These are phyloP conservation scores for Apus apus DNA, from an alignment of 2,113 vertebrate genomes.

Conservation along the genomic window DNA sequence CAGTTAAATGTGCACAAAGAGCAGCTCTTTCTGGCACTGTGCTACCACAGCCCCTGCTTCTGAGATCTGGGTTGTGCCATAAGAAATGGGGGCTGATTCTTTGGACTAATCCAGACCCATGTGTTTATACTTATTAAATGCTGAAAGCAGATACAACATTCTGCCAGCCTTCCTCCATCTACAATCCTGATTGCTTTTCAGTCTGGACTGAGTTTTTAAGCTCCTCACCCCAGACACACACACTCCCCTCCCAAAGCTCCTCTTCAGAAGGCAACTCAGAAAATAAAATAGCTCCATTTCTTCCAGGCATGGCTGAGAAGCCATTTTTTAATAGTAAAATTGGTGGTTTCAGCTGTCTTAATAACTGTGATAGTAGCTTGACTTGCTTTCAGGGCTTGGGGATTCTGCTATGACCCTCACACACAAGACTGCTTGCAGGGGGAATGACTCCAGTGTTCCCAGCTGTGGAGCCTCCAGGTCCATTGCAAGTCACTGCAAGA, in stretches of 20 bases:
- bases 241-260: rapidly evolving
- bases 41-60: neutral
- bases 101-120: neutral
- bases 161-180: neutral
- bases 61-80: neutral
- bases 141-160: neutral
- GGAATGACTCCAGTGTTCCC: neutral
- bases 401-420: neutral
- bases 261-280: neutral
- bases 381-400: neutral
- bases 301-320: neutral
- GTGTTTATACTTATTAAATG: neutral
- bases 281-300: neutral
- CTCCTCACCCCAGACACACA: neutral
- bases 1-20: neutral
- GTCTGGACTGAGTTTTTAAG: neutral
- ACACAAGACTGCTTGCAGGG: neutral
- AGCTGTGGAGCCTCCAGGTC: neutral
- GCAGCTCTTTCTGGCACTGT: neutral
- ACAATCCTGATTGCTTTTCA: neutral
- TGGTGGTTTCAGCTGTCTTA: neutral
- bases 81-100: neutral
- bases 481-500: neutral
- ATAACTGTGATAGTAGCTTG: neutral
- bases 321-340: neutral